Evolutionary conservation across 2,113 vertebrate species (phyloP), one percentile per base, ranked within the genome.

Genomic region (Sinocyclocheilus anophthalmus): DNA sequence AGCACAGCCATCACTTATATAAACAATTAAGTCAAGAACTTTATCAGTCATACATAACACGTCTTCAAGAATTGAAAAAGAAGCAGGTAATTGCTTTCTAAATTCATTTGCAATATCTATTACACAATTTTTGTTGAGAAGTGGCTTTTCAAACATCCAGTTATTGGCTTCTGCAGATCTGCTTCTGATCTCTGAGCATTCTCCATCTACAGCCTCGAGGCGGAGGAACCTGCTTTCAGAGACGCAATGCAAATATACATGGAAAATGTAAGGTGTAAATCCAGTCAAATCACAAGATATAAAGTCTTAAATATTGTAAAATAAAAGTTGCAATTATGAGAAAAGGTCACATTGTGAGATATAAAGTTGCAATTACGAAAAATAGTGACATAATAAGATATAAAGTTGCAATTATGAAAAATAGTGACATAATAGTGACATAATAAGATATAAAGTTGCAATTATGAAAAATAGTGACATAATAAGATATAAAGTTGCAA

Each of bases 71-170:
- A 42, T 1, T 7, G 39, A 8, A 8, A 8, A 42, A 42, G 30
- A 61, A 42, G 30, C 1, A 39, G 18, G 13, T 50, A 55, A 79
- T 48, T 50, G 11, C 53, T 73, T 42, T 30, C 22, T 48, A 5
- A 80, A 45, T 65, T 50, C 3, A 37, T 13, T 67, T 86, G 26
- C 18, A 55, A 39, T 86, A 39, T 67, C 45, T 76, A 26, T 30
- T 83, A 26, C 8, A 33, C 10, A 18, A 8, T 6, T 8, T 20
- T 11, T 59, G 48, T 81, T 20, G 37, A 39, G 69, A 18, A 63
- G 14, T 22, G 18, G 20, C 14, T 57, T 26, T 63, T 14, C 24
- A 6, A 11, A 76, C n/a, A 20, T 26, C 1, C 37, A 63, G 4
- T 63, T 75, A 53, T 72, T 73, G 24, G 13, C 26, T 83, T 39